phyloP scores from a whole-genome alignment of 2,888 invertebrate species.

The Hypomecis punctinalis region DNA sequence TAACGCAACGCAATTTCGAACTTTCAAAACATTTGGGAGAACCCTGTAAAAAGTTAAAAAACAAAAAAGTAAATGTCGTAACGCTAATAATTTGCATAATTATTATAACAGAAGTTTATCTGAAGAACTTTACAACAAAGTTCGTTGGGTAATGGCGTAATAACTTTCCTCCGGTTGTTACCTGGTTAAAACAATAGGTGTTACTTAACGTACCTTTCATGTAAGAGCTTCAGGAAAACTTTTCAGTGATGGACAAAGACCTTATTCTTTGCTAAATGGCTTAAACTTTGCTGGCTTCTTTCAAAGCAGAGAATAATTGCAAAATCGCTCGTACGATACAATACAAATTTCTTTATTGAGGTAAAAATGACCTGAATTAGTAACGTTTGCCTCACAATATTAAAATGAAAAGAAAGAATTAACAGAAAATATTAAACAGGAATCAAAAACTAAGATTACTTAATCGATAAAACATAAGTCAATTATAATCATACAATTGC shows the following conservation, averaged over 20 bases:
- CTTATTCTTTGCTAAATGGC: neutral
- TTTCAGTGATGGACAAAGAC: constrained; percentile 2
- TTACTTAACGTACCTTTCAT: constrained; percentile 22
- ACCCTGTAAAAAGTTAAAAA: neutral
- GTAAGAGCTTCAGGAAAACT: neutral
- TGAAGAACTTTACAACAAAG: neutral
- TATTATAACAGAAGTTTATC: neutral
- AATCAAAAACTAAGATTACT: too few relatives aligned
- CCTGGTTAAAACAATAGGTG: constrained; percentile 1
- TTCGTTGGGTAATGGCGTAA: constrained; percentile 1
- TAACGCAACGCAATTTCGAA: neutral
- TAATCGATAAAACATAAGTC: too few relatives aligned
- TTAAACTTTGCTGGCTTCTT: too few relatives aligned
- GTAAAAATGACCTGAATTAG: too few relatives aligned
- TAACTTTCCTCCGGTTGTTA: constrained; percentile 10
- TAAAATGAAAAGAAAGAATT: too few relatives aligned
- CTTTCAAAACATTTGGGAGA: constrained; percentile 1
- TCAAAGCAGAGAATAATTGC: too few relatives aligned
- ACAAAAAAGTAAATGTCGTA: neutral
- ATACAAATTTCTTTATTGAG: too few relatives aligned
- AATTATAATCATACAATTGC: too few relatives aligned
- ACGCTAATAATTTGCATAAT: constrained; percentile 13
- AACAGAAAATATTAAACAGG: too few relatives aligned
- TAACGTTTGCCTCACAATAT: too few relatives aligned
- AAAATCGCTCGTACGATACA: too few relatives aligned